A percentile compares a stretch with the other conserved stretches of the same genome.
These are phyloP conservation scores for Cervus canadensis DNA, from an alignment of 2,113 vertebrate species.

Conservation along the genomic window DNA sequence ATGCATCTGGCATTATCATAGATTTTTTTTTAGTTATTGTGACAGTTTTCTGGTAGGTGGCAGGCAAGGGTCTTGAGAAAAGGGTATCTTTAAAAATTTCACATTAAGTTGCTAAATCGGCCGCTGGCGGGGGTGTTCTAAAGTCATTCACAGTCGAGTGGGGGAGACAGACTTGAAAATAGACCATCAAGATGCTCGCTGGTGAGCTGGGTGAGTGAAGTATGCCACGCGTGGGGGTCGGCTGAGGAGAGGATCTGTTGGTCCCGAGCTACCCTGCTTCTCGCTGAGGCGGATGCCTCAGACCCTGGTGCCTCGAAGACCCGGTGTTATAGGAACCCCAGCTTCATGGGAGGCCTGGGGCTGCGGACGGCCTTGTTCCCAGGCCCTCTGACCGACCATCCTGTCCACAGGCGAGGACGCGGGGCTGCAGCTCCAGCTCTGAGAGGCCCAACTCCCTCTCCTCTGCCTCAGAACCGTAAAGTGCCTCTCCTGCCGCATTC, in stretches of 20 bases:
- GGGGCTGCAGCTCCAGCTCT: neutral
- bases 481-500: neutral
- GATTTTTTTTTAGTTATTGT: neutral
- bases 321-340: neutral
- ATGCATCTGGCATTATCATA: neutral
- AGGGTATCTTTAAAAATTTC: constrained; percentile 38
- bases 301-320: neutral
- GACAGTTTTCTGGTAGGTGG: constrained; percentile 40
- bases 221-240: neutral
- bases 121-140: constrained; percentile 21
- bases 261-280: neutral
- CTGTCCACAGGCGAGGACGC: neutral
- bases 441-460: neutral
- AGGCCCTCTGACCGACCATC: fast-evolving
- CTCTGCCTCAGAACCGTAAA: neutral
- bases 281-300: neutral
- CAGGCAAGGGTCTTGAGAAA: constrained; percentile 50
- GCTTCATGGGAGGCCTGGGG: neutral
- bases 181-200: constrained; percentile 35
- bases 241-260: neutral
- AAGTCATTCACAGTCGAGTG: constrained; percentile 38
- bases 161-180: constrained; percentile 51
- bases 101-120: constrained; percentile 41
- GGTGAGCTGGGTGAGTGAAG: neutral
- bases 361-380: neutral